A percentile compares a stretch with the other conserved stretches of the same genome.
Evolutionary conservation across 1,140 invertebrate species (phyloP).

Genomic region (Stenopsyche tienmushanensis): DNA sequence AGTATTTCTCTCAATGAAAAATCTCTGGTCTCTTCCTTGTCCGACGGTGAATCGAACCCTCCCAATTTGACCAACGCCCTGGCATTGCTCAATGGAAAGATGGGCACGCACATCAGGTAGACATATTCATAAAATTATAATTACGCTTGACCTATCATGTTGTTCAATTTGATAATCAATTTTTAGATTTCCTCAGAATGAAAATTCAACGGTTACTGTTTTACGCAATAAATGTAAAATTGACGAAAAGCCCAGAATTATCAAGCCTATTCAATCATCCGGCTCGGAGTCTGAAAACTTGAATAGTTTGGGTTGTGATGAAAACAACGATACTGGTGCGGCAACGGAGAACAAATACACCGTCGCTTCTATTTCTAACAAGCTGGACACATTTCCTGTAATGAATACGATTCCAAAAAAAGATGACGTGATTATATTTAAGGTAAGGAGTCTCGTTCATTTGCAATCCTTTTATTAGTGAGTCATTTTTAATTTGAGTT

Average conservation of each 20-base stretch:
- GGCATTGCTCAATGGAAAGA: slow-evolving; percentile 34
- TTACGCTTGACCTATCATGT: not conserved
- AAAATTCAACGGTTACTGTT: slow-evolving; percentile 17
- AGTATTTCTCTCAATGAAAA: too few species aligned
- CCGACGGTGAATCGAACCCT: slow-evolving; percentile 33
- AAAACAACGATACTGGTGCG: not conserved
- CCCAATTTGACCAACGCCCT: slow-evolving; percentile 27
- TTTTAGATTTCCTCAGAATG: slow-evolving; percentile 17
- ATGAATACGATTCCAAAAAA: slow-evolving; percentile 9
- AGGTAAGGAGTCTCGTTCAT: slow-evolving; percentile 17
- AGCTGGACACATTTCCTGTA: slow-evolving; percentile 28
- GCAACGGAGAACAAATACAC: not conserved
- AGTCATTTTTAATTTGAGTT: not conserved
- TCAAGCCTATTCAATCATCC: slow-evolving; percentile 26
- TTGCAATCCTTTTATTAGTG: not conserved
- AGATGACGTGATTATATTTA: slow-evolving; percentile 28
- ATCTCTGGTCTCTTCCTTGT: slow-evolving; percentile 24
- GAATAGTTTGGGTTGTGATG: not conserved
- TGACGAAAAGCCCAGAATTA: slow-evolving; percentile 31
- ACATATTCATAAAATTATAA: not conserved
- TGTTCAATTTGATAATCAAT: slow-evolving; percentile 16
- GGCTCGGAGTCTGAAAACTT: slow-evolving; percentile 5
- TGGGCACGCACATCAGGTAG: slow-evolving; percentile 35
- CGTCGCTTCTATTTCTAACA: slow-evolving; percentile 21
- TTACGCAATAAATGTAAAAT: slow-evolving; percentile 27